Evolutionary conservation across 1,140 invertebrate genomes (phyloP), one percentile per base, ranked within the genome.

Genomic region (Drosophila dunni): DNA sequence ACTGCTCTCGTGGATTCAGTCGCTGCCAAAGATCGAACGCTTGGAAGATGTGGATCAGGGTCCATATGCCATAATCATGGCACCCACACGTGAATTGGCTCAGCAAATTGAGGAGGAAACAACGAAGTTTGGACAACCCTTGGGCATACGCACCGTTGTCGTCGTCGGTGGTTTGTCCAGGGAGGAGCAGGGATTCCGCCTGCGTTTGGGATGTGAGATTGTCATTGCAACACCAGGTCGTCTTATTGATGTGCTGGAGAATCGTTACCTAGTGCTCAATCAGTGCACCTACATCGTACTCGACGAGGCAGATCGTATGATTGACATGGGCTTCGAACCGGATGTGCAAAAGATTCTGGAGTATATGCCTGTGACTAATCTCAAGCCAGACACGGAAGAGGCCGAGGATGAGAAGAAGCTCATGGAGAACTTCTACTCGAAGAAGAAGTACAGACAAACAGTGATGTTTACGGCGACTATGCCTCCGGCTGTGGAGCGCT

Each of bases 401-500:
- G 98, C 98, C 11, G 99, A 99, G 94, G 97, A 99, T 93, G 98
- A 98, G 75, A 95, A 95, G 69, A 96, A 96, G 79, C 93, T 99
- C 42, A 94, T 99, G 91, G 96, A 96, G 50, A 99, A 99, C 93
- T 99, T 99, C 84, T 96, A 98, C 89, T 97, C 97, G 0, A 99
- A 99, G 91, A 98, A 99, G 91, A 99, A 99, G 93, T 99, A 97
- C 91, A 94, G 99, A 92, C 98, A 99, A 96, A 99, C 99, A 90
- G 99, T 99, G 71, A 99, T 99, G 99, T 99, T 99, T 93, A 99
- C 99, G 45, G 99, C 99, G 13, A 99, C 99, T 81, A 99, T 99
- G 99, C 98, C 98, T 7, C 96, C 99, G 1, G 97, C 98, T 7
- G 98, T 99, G 2, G 99, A 99, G 93, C 94, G 99, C 78, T 93